A percentile compares a stretch with the other conserved stretches of the same genome.
Evolutionary conservation across 2,797 vertebrate species (phyloP).

Genomic region (Orientallactaga sibirica): DNA sequence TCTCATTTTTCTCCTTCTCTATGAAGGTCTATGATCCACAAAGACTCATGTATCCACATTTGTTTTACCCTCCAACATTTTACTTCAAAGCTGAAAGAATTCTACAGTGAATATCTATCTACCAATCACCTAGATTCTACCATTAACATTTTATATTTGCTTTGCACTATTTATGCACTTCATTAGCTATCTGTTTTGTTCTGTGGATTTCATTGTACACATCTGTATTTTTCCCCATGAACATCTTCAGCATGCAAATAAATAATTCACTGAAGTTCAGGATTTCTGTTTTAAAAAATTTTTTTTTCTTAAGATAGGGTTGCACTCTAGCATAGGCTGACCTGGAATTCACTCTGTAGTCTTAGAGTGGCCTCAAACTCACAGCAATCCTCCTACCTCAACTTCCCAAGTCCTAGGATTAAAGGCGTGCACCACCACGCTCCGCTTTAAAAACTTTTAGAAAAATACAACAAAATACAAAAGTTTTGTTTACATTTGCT

Average conservation of each 20-base stretch:
- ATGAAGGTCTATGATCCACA: slow-evolving; percentile 8
- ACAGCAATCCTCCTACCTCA: no score
- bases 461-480: slow-evolving; percentile 38
- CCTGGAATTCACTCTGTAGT: no score
- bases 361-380: no score
- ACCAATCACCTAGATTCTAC: slow-evolving; percentile 33
- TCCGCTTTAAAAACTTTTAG: no score
- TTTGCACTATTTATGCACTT: slow-evolving; percentile 32
- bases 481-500: slow-evolving; percentile 22
- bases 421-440: no score
- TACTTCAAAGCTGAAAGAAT: slow-evolving; percentile 37
- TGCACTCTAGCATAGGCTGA: no score
- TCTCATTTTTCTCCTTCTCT: neutral
- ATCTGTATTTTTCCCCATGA: neutral
- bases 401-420: no score
- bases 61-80: neutral
- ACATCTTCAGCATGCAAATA: slow-evolving; percentile 19
- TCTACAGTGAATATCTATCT: slow-evolving; percentile 29
- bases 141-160: slow-evolving; percentile 21
- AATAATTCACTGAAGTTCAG: neutral
- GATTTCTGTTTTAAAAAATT: slow-evolving; percentile 40
- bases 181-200: slow-evolving; percentile 28
- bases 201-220: slow-evolving; percentile 45
- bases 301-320: slow-evolving; percentile 11
- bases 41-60: slow-evolving; percentile 22